Evolutionary conservation across 2,113 vertebrate genomes (phyloP).

Genomic region (Podarcis muralis): DNA sequence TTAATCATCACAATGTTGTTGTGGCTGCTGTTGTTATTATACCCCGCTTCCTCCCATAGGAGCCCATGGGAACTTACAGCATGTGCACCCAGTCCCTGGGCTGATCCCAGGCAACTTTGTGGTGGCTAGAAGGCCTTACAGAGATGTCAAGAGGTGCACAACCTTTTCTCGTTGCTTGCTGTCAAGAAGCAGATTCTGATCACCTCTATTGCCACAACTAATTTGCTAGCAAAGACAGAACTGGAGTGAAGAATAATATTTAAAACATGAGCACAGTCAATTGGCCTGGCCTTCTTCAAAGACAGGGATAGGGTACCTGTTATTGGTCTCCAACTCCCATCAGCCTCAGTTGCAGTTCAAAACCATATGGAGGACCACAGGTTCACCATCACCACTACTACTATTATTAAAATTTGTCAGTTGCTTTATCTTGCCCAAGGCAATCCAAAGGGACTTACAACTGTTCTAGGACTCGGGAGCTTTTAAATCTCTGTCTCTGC

Average conservation of each 20-base stretch:
- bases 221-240: background rate
- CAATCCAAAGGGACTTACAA: no score
- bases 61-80: background rate
- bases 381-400: background rate
- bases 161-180: background rate
- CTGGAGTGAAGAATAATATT: background rate
- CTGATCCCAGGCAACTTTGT: background rate
- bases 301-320: no score
- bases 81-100: background rate
- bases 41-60: no score
- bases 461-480: background rate
- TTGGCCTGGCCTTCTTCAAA: background rate
- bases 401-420: no score
- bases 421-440: no score
- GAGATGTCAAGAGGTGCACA: background rate
- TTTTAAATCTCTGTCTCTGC: background rate
- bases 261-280: constrained; percentile 16
- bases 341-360: background rate
- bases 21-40: no score
- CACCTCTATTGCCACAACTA: background rate
- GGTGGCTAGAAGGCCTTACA: background rate
- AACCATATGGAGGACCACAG: background rate
- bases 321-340: no score
- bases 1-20: background rate
- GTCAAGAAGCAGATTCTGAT: background rate